Percentiles rank a stretch among this genome's conserved stretches.
These are phyloP conservation scores for Myotis vivesi DNA, from an alignment of 2,797 vertebrate genomes.

Conservation along the genomic window DNA sequence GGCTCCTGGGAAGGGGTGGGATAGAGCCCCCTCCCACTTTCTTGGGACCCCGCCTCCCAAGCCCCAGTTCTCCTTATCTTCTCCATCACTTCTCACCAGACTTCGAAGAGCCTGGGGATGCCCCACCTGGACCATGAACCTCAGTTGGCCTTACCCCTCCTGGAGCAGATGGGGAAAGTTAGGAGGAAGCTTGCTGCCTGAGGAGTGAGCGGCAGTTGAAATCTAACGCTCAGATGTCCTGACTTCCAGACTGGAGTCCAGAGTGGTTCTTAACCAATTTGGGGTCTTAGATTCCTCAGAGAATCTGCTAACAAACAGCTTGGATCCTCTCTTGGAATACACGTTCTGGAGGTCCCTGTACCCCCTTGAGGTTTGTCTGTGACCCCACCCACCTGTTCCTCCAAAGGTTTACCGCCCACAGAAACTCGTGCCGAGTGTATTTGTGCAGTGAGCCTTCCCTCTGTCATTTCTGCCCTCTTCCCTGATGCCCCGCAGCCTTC, in stretches of 20 bases:
- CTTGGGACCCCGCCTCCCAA: not conserved
- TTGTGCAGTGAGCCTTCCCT: not conserved
- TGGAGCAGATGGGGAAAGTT: not conserved
- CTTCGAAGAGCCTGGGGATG: not conserved
- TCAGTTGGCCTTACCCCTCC: not conserved
- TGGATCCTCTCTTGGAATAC: not conserved
- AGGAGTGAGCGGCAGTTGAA: not conserved
- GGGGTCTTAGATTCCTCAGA: not conserved
- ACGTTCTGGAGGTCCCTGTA: not conserved
- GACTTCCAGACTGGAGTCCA: not conserved
- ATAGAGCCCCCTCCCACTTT: not conserved
- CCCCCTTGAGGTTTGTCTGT: not conserved
- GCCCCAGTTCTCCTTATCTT: not conserved
- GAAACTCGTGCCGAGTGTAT: not conserved
- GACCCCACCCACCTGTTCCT: not conserved
- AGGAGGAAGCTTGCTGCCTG: not conserved
- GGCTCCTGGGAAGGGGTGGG: conserved; percentile 34
- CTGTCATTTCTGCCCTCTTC: not conserved
- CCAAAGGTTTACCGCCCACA: not conserved
- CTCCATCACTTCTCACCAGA: not conserved
- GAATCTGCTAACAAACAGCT: not conserved
- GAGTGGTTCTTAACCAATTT: not conserved
- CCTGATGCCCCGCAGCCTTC: not conserved
- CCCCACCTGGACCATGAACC: not conserved
- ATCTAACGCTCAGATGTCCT: not conserved